These are phyloP conservation scores for Oxycera nigricornis DNA, from an alignment of 2,888 invertebrate species.

Conservation along the genomic window DNA sequence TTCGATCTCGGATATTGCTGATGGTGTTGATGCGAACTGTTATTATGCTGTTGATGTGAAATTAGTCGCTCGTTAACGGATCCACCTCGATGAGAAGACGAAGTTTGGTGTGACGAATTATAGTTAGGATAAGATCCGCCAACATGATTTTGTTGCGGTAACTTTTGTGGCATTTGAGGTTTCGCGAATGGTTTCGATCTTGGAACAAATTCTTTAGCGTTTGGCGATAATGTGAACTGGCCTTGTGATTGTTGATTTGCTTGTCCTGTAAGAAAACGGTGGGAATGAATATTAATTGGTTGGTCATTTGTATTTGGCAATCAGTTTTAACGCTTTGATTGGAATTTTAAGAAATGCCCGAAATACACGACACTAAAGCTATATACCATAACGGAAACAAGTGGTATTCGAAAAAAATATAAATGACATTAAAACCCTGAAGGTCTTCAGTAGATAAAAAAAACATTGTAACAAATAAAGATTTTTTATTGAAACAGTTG, in stretches of 20 bases:
- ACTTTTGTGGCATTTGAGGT: slow-evolving; percentile 23
- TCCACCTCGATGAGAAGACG: background rate
- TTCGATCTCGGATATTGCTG: slow-evolving; percentile 9
- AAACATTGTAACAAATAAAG: too few species aligned
- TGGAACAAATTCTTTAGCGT: slow-evolving; percentile 52
- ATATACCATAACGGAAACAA: too few species aligned
- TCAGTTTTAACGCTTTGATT: too few species aligned
- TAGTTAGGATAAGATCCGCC: background rate
- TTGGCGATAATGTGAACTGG: slow-evolving; percentile 46
- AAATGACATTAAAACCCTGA: too few species aligned
- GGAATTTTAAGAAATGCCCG: too few species aligned
- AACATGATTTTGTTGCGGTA: slow-evolving; percentile 22
- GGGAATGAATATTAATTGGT: too few species aligned
- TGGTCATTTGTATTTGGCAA: too few species aligned
- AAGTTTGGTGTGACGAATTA: background rate
- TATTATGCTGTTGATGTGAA: slow-evolving; percentile 15
- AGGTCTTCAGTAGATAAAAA: too few species aligned
- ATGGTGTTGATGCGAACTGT: slow-evolving; percentile 11
- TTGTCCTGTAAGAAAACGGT: background rate
- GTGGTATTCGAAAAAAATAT: too few species aligned
- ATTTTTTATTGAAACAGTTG: too few species aligned
- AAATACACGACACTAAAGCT: too few species aligned
- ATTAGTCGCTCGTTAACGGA: slow-evolving; percentile 6
- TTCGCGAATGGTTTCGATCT: background rate
- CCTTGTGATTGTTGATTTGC: background rate